These are phyloP conservation scores for Cardiocondyla obscurior DNA, from an alignment of 1,140 invertebrate species.

Conservation along the genomic window DNA sequence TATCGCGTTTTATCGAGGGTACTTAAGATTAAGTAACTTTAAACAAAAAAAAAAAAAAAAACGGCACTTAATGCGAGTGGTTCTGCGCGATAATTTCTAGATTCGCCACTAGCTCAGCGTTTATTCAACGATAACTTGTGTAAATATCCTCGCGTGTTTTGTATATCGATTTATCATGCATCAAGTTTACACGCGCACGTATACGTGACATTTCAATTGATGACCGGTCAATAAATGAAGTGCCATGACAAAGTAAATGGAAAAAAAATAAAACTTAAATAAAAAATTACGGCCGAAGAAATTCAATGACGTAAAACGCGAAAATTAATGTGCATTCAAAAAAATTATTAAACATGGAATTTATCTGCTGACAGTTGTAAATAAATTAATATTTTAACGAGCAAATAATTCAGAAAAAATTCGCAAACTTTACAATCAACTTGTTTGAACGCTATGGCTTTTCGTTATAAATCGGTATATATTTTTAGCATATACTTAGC, in stretches of 20 bases:
- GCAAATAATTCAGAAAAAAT: neutral
- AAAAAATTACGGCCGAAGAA: neutral
- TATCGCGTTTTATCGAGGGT: neutral
- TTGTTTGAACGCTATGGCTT: neutral
- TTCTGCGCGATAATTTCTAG: neutral
- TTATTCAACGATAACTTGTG: conserved; percentile 31
- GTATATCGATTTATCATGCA: neutral
- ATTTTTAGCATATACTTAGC: neutral
- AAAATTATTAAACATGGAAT: neutral
- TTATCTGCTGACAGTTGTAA: neutral
- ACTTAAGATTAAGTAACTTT: neutral
- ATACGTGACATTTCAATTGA: neutral
- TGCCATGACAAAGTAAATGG: neutral
- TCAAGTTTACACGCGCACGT: neutral
- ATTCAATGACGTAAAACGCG: neutral
- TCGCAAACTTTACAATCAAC: neutral
- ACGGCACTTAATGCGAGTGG: conserved; percentile 3
- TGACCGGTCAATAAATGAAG: neutral
- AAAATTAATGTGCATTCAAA: neutral
- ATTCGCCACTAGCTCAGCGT: conserved; percentile 1
- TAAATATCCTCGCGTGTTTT: neutral
- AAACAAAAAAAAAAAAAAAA: neutral
- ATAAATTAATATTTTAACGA: neutral
- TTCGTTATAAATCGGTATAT: neutral
- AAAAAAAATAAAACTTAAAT: neutral